phyloP scores from a whole-genome alignment of 2,888 invertebrate genomes.

The Plebejus argus region DNA sequence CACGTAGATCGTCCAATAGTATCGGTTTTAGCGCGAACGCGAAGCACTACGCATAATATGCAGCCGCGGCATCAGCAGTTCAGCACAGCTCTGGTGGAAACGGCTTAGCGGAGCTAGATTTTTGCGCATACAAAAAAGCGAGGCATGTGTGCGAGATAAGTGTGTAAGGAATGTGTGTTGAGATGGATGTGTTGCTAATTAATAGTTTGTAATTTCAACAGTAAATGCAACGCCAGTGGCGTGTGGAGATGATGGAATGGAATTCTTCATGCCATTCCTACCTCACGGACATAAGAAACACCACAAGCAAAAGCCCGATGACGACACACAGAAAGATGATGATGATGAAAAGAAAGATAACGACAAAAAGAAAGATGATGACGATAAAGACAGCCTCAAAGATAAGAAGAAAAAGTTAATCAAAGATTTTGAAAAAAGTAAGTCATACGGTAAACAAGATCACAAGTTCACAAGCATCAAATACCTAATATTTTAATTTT shows the following conservation, averaged over 20 bases:
- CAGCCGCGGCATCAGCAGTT: no score
- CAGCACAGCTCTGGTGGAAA: no score
- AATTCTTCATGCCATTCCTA: background rate
- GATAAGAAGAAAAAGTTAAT: conserved; percentile 38
- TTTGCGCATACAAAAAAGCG: no score
- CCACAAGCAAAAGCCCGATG: background rate
- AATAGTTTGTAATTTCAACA: conserved; percentile 34
- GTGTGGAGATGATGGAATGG: conserved; percentile 38
- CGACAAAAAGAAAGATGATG: conserved; percentile 35
- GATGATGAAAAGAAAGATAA: conserved; percentile 36
- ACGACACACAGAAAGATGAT: conserved; percentile 36
- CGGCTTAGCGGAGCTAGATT: no score
- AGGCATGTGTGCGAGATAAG: no score
- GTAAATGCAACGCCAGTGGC: conserved; percentile 46
- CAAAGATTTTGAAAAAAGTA: conserved; percentile 46
- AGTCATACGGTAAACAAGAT: conserved; percentile 32
- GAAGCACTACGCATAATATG: no score
- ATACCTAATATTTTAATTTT: no score
- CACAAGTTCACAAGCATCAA: no score
- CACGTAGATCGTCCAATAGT: no score
- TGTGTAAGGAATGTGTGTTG: no score
- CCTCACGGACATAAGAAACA: conserved; percentile 8
- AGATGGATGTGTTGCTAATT: no score
- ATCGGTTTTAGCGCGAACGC: no score
- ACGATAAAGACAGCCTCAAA: conserved; percentile 36